phyloP scores from a whole-genome alignment of 2,797 vertebrate species.

The Holocentrus rufus region DNA sequence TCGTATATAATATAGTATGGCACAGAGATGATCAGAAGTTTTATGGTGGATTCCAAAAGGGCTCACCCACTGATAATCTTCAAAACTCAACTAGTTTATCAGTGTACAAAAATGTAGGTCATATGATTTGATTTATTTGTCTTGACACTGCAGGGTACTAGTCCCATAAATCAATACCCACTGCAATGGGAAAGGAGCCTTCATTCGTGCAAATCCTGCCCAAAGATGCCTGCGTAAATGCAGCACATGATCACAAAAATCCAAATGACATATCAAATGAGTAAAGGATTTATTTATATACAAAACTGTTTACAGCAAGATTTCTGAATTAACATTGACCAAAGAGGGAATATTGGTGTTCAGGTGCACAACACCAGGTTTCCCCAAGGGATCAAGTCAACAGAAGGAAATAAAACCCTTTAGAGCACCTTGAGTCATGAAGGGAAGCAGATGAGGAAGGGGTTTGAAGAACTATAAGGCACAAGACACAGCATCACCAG shows the following conservation, averaged over 20 bases:
- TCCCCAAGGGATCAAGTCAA: constrained; percentile 73
- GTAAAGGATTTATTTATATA: constrained; percentile 85
- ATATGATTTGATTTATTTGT: no score
- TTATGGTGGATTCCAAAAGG: no score
- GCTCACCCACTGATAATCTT: no score
- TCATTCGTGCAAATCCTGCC: background rate
- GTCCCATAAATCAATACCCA: no score
- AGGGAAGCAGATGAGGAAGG: constrained; percentile 62
- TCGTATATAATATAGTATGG: no score
- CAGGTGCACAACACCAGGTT: constrained; percentile 65
- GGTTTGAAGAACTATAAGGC: constrained; percentile 78
- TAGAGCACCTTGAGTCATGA: constrained; percentile 78
- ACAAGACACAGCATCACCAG: constrained; percentile 82
- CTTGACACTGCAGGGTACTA: no score
- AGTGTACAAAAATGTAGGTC: no score
- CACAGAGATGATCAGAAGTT: no score
- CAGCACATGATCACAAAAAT: constrained; percentile 14
- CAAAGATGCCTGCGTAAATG: constrained; percentile 5
- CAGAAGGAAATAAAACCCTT: constrained; percentile 53
- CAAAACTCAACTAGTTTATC: no score
- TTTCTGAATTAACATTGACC: constrained; percentile 77
- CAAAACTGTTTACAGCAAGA: constrained; percentile 86
- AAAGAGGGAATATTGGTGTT: constrained; percentile 60
- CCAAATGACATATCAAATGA: constrained; percentile 64
- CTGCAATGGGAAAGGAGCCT: no score